Conservation (phyloP, 2,113 vertebrate species). For the Sardina pilchardus region DNA sequence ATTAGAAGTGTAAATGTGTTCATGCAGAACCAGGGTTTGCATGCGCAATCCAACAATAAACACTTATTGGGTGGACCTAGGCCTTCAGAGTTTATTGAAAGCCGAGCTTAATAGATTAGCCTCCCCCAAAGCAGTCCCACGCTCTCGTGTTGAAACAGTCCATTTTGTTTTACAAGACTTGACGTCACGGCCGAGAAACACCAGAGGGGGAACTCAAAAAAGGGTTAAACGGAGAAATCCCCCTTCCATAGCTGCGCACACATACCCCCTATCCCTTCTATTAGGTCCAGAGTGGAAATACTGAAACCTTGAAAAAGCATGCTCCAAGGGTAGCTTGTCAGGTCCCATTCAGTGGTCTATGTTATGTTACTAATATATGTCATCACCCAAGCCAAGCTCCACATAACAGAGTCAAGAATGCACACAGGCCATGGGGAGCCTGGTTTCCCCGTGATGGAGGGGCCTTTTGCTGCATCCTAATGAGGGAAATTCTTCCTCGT, state of each 20-base stretch:
- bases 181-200: slow-evolving; percentile 58
- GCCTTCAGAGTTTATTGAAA: slow-evolving; percentile 63
- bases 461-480: slow-evolving; percentile 67
- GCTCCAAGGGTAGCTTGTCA: slow-evolving; percentile 73
- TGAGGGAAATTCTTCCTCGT: slow-evolving; percentile 43
- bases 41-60: slow-evolving; percentile 69
- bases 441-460: slow-evolving; percentile 53
- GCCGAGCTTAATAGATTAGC: slow-evolving; percentile 66
- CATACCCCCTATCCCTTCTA: slow-evolving; percentile 48
- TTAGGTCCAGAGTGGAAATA: slow-evolving; percentile 68
- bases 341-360: slow-evolving; percentile 68
- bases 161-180: slow-evolving; percentile 62
- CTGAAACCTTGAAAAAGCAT: slow-evolving; percentile 71
- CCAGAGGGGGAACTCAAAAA: slow-evolving; percentile 34
- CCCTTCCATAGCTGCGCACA: slow-evolving; percentile 53
- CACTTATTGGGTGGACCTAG: slow-evolving; percentile 40
- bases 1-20: slow-evolving; percentile 44
- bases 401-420: slow-evolving; percentile 68
- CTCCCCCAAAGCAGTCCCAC: slow-evolving; percentile 18
- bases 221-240: slow-evolving; percentile 60
- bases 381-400: slow-evolving; percentile 71
- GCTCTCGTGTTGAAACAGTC: slow-evolving; percentile 44
- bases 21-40: slow-evolving; percentile 51
- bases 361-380: slow-evolving; percentile 74
- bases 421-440: slow-evolving; percentile 58